A percentile compares a stretch with the other conserved stretches of the same genome.
These are phyloP conservation scores for Channa argus DNA, from an alignment of 2,113 vertebrate species.

Conservation along the genomic window DNA sequence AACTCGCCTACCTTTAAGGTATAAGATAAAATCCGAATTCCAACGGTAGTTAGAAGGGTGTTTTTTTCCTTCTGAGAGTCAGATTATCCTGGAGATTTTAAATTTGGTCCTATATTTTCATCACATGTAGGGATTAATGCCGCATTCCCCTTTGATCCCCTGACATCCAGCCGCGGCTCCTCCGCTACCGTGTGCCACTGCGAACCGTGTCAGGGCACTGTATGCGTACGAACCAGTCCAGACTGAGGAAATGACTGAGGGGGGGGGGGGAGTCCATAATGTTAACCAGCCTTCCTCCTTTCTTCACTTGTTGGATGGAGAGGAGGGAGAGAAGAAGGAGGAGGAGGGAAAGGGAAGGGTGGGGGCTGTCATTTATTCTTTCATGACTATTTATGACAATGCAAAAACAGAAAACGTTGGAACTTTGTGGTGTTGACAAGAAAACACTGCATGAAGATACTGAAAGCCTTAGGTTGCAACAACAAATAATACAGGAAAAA, in stretches of 20 bases:
- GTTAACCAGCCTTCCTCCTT: slow-evolving; percentile 72
- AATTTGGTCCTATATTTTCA: slow-evolving; percentile 38
- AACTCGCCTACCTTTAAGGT: slow-evolving; percentile 69
- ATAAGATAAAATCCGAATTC: slow-evolving; percentile 60
- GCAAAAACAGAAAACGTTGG: background rate
- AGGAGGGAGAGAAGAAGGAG: slow-evolving; percentile 30
- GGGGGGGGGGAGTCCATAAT: slow-evolving; percentile 68
- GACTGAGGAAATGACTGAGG: slow-evolving; percentile 66
- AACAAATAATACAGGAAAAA: too few species aligned
- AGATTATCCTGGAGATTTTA: slow-evolving; percentile 55
- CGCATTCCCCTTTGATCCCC: slow-evolving; percentile 48
- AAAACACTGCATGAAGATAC: too few species aligned
- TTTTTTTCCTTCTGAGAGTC: slow-evolving; percentile 42
- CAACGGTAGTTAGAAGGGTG: slow-evolving; percentile 12
- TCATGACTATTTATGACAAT: background rate
- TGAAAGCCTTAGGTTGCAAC: too few species aligned
- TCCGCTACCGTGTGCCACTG: slow-evolving; percentile 46
- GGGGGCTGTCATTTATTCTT: background rate
- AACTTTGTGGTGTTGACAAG: too few species aligned
- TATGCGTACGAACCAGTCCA: slow-evolving; percentile 43
- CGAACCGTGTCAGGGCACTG: slow-evolving; percentile 47
- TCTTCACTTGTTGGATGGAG: slow-evolving; percentile 50
- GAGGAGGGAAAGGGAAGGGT: slow-evolving; percentile 12
- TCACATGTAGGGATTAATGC: slow-evolving; percentile 71
- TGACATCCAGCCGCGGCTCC: slow-evolving; percentile 64